Evolutionary conservation across 2,888 invertebrate genomes (phyloP).

Genomic region (Rhodophaea formosa): DNA sequence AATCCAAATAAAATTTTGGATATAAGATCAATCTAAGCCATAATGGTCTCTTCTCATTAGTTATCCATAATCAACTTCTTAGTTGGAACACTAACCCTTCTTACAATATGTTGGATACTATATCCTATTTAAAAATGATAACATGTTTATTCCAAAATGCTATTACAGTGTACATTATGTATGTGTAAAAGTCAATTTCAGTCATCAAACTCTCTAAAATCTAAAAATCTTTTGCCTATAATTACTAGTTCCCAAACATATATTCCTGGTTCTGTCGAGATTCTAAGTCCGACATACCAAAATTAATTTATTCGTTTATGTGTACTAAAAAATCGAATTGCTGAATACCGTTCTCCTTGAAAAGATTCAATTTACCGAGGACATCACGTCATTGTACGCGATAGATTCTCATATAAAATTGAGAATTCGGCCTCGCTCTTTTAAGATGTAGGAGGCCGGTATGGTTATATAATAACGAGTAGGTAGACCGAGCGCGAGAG

Average conservation of each 20-base stretch:
- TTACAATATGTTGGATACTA: too few species aligned
- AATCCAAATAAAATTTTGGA: too few species aligned
- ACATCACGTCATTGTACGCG: neutral
- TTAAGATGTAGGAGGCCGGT: neutral
- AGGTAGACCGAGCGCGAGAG: neutral
- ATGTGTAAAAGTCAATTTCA: neutral
- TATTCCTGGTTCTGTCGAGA: slow-evolving; percentile 16
- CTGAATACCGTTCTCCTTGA: neutral
- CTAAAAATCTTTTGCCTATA: neutral
- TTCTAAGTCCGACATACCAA: slow-evolving; percentile 11
- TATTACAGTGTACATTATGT: too few species aligned
- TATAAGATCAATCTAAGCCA: too few species aligned
- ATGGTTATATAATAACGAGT: neutral
- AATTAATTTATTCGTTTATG: slow-evolving; percentile 8
- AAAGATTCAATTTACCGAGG: slow-evolving; percentile 1
- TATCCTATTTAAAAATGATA: too few species aligned
- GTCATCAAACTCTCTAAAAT: neutral
- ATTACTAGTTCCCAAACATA: neutral
- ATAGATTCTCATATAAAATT: neutral
- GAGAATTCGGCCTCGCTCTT: neutral
- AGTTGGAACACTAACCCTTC: too few species aligned
- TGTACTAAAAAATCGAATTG: neutral
- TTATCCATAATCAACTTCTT: too few species aligned
- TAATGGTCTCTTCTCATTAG: too few species aligned
- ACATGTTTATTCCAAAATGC: too few species aligned